Evolutionary conservation across 2,797 vertebrate genomes (phyloP).

Genomic region (Esox masquinongy): DNA sequence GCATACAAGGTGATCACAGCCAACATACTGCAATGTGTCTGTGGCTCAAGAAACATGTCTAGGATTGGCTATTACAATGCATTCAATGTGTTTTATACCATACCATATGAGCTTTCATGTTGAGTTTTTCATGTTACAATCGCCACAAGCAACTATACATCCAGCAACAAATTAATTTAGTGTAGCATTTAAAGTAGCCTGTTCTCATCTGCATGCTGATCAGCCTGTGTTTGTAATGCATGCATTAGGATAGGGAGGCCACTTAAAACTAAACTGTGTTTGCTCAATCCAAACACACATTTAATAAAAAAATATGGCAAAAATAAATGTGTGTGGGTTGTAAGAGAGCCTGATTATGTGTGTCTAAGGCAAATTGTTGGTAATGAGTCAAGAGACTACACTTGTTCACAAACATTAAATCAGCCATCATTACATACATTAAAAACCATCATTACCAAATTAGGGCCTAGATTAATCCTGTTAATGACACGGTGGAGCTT

Average conservation of each 20-base stretch:
- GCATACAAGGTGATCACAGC: too few relatives aligned
- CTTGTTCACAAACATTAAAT: conserved; percentile 99
- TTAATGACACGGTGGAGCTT: conserved; percentile 97
- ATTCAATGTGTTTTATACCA: too few relatives aligned
- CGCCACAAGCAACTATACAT: conserved; percentile 54
- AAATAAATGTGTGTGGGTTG: conserved; percentile 97
- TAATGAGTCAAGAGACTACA: conserved; percentile 99
- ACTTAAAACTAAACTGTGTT: conserved; percentile 93
- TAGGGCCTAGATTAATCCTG: conserved; percentile 99
- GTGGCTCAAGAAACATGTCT: too few relatives aligned
- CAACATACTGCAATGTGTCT: too few relatives aligned
- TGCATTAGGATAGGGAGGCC: conserved; percentile 84
- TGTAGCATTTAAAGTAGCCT: conserved; percentile 60
- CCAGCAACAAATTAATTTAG: conserved; percentile 63
- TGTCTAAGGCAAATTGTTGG: conserved; percentile 98
- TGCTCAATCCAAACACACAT: conserved; percentile 87
- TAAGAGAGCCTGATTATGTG: conserved; percentile 94
- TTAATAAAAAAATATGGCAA: conserved; percentile 85
- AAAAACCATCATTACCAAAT: conserved; percentile 94
- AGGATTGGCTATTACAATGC: too few relatives aligned
- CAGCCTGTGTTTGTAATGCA: conserved; percentile 76
- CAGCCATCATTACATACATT: conserved; percentile 83
- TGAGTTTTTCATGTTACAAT: background rate
- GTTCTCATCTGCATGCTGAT: conserved; percentile 72
- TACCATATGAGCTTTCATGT: too few relatives aligned